Conservation (phyloP, 1,140 invertebrate genomes). For the Bombus soroeensis region DNA sequence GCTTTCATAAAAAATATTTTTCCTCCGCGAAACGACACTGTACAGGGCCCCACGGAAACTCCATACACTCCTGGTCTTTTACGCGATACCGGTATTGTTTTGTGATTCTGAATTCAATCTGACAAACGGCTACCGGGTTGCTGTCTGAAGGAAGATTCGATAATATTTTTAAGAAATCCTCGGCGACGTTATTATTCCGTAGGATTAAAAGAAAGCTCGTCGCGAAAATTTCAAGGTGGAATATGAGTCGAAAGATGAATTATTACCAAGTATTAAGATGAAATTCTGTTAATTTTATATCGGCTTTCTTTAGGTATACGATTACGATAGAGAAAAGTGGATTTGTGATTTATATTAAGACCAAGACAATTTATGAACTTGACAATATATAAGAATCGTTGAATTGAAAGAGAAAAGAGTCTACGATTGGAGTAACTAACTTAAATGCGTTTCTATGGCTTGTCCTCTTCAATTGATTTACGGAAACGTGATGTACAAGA, state of each 20-base stretch:
- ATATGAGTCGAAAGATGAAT: neutral
- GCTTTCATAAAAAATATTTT: conserved; percentile 55
- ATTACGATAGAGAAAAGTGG: too few species aligned
- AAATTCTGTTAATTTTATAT: too few species aligned
- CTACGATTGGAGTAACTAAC: too few species aligned
- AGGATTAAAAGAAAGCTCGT: neutral
- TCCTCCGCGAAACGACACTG: neutral
- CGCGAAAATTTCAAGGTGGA: neutral
- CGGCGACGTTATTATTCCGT: neutral
- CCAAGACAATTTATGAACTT: too few species aligned
- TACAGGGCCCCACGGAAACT: conserved; percentile 16
- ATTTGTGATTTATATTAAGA: neutral
- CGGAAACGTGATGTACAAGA: neutral
- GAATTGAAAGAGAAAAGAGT: too few species aligned
- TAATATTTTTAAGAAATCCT: neutral
- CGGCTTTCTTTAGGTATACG: too few species aligned
- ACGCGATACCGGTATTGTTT: conserved; percentile 58
- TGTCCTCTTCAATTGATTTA: too few species aligned
- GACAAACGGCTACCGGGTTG: conserved; percentile 35
- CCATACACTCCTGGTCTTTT: conserved; percentile 48
- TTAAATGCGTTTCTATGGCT: too few species aligned
- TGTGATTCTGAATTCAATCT: conserved; percentile 49
- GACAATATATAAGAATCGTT: too few species aligned
- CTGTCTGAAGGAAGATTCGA: neutral
- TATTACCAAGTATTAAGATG: too few species aligned